Evolutionary conservation across 1,140 invertebrate species (phyloP), one percentile per base, ranked within the genome.

Genomic region (Euura saliciscinereae): DNA sequence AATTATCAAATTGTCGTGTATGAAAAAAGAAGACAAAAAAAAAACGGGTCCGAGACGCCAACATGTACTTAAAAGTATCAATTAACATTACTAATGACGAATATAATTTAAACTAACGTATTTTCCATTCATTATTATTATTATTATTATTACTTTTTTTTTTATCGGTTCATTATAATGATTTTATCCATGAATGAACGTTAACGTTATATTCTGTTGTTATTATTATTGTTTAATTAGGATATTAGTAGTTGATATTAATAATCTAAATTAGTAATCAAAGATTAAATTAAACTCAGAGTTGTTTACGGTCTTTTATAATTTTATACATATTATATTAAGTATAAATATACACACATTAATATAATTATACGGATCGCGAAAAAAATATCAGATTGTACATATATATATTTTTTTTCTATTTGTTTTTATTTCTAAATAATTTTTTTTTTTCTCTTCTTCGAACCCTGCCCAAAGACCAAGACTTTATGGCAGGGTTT

Each of bases 1-100:
- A 7, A 51, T 51, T 51, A 51, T 8, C n/a, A 51, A 2, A 7
- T 51, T 51, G 11, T 51, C 7, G 28, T 28, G 28, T 0, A 28
- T 28, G 28, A 28, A 28, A 28, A 28, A 28, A 28, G 1, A 28
- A 28, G 1, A 28, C 0, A 28, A 28, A 28, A 28, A 28, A 28
- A 8, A 51, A 65, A 42, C 71, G 76, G 70, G 77, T 78, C 76
- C 70, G 78, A 77, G 77, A 79, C 76, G 65, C 73, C 65, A 71
- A 67, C 44, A 75, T 75, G 77, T 75, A 51, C 46, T 51, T 51
- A 51, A 28, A 51, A 51, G 7, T 51, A 51, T 51, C 46, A 51
- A 51, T 51, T 51, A 51, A 51, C 7, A 51, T 51, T 51, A 51
- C 46, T 51, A 51, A 51, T 51, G 11, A 51, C n/a, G 11, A 8